Conservation (phyloP, 2,797 vertebrate genomes). For the Calcarius lapponicus region DNA sequence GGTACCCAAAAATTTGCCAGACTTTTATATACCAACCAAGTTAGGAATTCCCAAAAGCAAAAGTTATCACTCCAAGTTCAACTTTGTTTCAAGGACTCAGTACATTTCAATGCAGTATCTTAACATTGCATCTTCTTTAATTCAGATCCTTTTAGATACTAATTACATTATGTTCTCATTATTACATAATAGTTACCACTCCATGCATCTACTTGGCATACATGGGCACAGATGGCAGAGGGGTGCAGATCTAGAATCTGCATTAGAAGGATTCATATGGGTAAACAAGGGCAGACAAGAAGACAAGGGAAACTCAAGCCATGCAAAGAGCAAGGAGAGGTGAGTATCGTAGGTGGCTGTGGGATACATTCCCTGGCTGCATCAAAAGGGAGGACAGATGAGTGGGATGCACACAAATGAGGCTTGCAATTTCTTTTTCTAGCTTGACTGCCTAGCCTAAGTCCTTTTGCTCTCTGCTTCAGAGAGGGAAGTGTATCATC, state of each 20-base stretch:
- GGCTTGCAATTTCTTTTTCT: neutral
- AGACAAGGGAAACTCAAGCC: slow-evolving; percentile 7
- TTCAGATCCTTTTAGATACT: neutral
- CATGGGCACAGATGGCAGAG: slow-evolving; percentile 14
- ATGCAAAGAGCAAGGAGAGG: neutral
- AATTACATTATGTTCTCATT: slow-evolving; percentile 39
- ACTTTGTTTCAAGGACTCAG: slow-evolving; percentile 8
- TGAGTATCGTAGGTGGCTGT: slow-evolving; percentile 6
- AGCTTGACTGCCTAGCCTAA: neutral
- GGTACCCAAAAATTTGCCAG: neutral
- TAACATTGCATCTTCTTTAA: neutral
- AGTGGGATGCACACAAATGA: slow-evolving; percentile 17
- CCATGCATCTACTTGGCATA: slow-evolving; percentile 9
- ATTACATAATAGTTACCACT: slow-evolving; percentile 36
- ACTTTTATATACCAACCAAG: neutral
- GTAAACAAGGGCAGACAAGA: slow-evolving; percentile 28
- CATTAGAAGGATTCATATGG: neutral
- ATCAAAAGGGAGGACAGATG: neutral
- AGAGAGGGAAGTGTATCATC: neutral
- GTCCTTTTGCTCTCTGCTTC: neutral
- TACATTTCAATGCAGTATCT: neutral
- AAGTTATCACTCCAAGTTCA: neutral
- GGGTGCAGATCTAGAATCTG: neutral
- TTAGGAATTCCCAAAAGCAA: neutral
- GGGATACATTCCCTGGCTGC: slow-evolving; percentile 8